These are phyloP conservation scores for Arothron firmamentum DNA, from an alignment of 2,113 vertebrate species.

Conservation along the genomic window DNA sequence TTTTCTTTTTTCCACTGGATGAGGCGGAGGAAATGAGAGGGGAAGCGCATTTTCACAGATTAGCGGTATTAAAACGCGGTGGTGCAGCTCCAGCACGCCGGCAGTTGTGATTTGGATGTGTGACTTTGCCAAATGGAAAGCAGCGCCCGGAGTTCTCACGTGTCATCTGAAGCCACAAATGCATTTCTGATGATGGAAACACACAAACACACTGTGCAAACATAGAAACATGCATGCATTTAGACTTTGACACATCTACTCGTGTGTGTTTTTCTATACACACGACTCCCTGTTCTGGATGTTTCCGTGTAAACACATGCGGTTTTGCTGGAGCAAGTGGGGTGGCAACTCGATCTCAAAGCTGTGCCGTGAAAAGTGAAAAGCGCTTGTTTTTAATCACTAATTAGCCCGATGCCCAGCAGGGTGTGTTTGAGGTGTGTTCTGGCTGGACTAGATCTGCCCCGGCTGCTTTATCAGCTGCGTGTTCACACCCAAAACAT, in stretches of 20 bases:
- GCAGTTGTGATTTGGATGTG: conserved; percentile 18
- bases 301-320: background rate
- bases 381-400: background rate
- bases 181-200: too few species aligned
- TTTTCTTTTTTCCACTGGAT: conserved; percentile 6
- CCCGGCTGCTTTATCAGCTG: conserved; percentile 44
- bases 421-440: too few species aligned
- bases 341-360: background rate
- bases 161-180: too few species aligned
- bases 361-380: background rate
- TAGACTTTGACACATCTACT: too few species aligned
- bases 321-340: background rate
- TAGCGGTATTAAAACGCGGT: conserved; percentile 46
- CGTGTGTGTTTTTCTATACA: background rate
- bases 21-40: conserved; percentile 29
- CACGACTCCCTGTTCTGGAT: background rate
- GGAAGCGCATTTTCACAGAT: conserved; percentile 47
- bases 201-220: too few species aligned
- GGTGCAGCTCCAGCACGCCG: conserved; percentile 19
- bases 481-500: conserved; percentile 59
- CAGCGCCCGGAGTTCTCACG: too few species aligned
- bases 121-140: background rate
- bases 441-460: background rate
- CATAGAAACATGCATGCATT: too few species aligned
- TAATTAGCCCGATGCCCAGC: too few species aligned